Base-by-base conservation (phyloP, 1,140 invertebrate species). In the Bacillus rossius region DNA sequence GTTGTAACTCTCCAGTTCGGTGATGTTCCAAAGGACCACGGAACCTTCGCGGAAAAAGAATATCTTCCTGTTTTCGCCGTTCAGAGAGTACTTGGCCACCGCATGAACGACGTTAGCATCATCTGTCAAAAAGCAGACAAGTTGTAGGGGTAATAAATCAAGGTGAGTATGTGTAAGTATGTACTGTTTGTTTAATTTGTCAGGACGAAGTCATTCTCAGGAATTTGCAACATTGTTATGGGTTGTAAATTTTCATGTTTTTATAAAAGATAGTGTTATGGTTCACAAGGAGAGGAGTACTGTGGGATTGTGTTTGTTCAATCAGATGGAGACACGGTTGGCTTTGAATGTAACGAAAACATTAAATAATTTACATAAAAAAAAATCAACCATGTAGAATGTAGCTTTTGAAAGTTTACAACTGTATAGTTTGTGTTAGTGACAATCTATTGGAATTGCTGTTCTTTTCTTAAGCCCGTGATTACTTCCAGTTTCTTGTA, bases 21-120 rank as follows among this genome's bases (percentile, higher is more conserved):
- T 81, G 59, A 94, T 84, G 76, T 97, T 97, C 95, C 95, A 98
- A 72, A 96, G 87, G 0, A 97, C 89, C 14, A 93, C 83, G 19
- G 88, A 85, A 8, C 93, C 93, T 76, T 96, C 91, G 45, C 89
- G 81, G 68, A 93, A 94, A 67, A 94, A 87, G 72, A 86, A 93
- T 59, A 93, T 85, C 72, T 93, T 88, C 40, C 89, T 77, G 0
- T 81, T 77, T 69, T 91, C 86, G 26, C 77, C 67, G 14, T 79
- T 81, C 4, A 89, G 78, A 67, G 82, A 77, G 71, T 91, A 92
- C 64, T 89, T 89, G 4, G 89, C 88, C 2, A 79, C 71, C 2
- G 86, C 84, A 72, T 89, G 84, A 7, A 93, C 69, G 2, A 88
- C 88, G 75, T 89, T 84, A 41, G 78, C 73, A 25, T 49, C 47